Evolutionary conservation across 2,113 vertebrate genomes (phyloP), one percentile per base, ranked within the genome.

Genomic region (Leptocoma aspasia): DNA sequence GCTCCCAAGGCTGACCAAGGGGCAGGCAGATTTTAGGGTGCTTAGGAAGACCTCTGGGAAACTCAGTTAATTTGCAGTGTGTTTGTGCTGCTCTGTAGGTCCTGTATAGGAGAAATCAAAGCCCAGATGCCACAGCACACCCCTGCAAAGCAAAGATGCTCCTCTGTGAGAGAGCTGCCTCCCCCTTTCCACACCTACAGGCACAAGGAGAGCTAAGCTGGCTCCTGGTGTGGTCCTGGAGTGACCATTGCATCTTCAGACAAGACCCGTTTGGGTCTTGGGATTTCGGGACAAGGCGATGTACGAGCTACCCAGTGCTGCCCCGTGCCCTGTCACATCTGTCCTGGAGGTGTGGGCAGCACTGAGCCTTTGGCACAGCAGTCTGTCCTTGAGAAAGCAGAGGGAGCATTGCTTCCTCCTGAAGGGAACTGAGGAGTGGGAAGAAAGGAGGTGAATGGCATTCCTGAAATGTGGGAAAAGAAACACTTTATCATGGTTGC

Each of bases 381-480:
- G 6, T 57, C 66, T 53, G 50, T 77, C 61, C 52, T 37, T 45
- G 44, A 31, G 63, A 77, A 84, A 75, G 42, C 24, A 84, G 59
- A 60, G 0, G 3, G 31, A 8, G n/a, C 41, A 42, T 56, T 15
- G 4, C 21, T 39, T 63, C 15, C 61, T 83, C 65, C 86, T 53
- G 80, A 91, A 60, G 11, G 52, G 24, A 89, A 27, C 64, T 39
- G 47, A 73, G 59, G 52, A 92, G 33, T 65, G 69, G 69, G 72
- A 91, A 92, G 54, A 70, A 77, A 91, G 60, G 30, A 93, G 44
- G 24, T 81, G 77, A 96, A 96, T 89, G 76, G 39, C 72, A 90
- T 94, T 93, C 94, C 89, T 91, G 83, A 93, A 84, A 91, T 4
- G 6, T 92, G 80, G 56, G 68, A 71, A 89, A 93, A 92, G 68